Percentiles rank a stretch among this genome's conserved stretches.
Conservation (phyloP, 2,797 vertebrate species). For the Mormyrus proboscirostris region DNA sequence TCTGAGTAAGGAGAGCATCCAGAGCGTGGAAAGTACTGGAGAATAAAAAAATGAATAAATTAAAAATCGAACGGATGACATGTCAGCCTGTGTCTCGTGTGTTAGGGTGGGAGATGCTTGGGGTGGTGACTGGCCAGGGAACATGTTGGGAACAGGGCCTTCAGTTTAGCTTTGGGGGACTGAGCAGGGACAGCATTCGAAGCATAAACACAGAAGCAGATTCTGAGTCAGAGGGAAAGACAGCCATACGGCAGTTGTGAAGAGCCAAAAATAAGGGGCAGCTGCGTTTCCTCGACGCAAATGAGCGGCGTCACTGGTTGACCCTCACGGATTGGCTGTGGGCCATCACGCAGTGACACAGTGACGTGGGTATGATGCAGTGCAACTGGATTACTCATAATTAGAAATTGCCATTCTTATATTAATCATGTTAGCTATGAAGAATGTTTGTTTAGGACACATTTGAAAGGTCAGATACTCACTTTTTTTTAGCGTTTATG, state of each 20-base stretch:
- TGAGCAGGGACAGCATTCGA: background rate
- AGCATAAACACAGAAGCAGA: background rate
- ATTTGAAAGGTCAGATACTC: background rate
- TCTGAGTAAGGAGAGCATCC: background rate
- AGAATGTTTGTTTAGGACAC: background rate
- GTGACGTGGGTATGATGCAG: conserved; percentile 43
- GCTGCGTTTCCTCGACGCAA: background rate
- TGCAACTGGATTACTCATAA: conserved; percentile 58
- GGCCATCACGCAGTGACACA: conserved; percentile 23
- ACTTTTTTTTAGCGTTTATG: background rate
- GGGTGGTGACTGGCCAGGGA: background rate
- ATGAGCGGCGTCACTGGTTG: background rate
- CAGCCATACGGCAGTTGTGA: background rate
- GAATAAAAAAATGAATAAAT: background rate
- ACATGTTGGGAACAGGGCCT: background rate
- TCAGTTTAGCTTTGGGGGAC: background rate
- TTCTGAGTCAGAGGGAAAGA: background rate
- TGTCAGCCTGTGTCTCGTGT: background rate
- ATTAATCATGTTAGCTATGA: conserved; percentile 55
- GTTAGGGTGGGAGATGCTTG: background rate
- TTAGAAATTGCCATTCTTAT: conserved; percentile 51
- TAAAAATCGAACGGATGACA: background rate
- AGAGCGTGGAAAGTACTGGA: background rate
- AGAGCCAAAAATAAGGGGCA: background rate
- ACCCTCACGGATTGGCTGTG: background rate